Conservation (phyloP, 2,113 vertebrate genomes). For the Rhinoderma darwinii region DNA sequence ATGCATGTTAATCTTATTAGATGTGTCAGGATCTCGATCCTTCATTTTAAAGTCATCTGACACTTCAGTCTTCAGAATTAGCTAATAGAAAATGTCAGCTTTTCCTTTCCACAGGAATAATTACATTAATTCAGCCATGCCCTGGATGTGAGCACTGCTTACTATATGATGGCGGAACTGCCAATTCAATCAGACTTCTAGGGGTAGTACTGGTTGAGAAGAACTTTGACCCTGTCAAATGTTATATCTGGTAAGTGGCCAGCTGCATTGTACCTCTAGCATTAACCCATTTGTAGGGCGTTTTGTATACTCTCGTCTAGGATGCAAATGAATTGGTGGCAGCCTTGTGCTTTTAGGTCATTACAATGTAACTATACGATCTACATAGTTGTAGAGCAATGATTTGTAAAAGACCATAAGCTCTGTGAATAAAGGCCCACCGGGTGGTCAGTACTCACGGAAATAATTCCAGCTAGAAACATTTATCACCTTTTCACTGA, state of each 20-base stretch:
- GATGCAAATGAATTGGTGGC: background rate
- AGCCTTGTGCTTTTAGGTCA: background rate
- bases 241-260: background rate
- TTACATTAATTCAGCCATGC: constrained; percentile 40
- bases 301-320: too few relatives aligned
- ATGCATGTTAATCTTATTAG: constrained; percentile 57
- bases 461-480: background rate
- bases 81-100: constrained; percentile 51
- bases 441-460: background rate
- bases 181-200: background rate
- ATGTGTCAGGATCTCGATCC: constrained; percentile 53
- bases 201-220: background rate
- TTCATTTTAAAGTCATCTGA: constrained; percentile 53
- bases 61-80: constrained; percentile 41
- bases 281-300: background rate
- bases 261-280: background rate
- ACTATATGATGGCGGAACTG: background rate
- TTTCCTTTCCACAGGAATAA: constrained; percentile 39
- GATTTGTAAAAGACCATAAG: too few relatives aligned
- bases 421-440: too few relatives aligned
- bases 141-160: constrained; percentile 3
- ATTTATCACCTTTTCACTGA: too few relatives aligned
- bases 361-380: background rate
- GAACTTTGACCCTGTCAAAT: background rate
- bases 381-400: background rate